phyloP scores from a whole-genome alignment of 1,140 invertebrate species.

The Lepidurus couesii region DNA sequence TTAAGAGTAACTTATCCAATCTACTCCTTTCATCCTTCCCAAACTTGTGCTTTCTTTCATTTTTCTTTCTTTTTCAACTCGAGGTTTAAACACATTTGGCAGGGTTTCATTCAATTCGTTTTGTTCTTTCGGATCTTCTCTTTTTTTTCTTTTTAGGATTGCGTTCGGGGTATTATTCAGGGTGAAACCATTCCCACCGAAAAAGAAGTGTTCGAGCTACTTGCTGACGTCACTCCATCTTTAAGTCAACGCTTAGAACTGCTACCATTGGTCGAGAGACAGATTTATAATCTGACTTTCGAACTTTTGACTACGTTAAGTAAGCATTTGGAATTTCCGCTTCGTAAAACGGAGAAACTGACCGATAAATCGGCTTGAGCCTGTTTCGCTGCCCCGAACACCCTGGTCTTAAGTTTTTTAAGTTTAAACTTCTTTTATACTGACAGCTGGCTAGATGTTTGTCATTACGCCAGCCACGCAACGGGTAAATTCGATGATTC shows the following conservation, averaged over 20 bases:
- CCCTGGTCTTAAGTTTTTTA: no score
- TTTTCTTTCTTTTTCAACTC: neutral
- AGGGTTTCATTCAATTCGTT: neutral
- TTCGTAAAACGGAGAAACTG: neutral
- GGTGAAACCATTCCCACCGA: neutral
- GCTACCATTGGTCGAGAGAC: neutral
- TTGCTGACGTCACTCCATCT: neutral
- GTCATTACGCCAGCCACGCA: no score
- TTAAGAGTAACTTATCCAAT: slow-evolving; percentile 19
- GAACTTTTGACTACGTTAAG: slow-evolving; percentile 2
- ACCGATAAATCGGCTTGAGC: neutral
- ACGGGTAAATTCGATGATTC: no score
- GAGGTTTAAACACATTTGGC: neutral
- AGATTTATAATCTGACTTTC: neutral
- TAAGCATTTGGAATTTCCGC: slow-evolving; percentile 16
- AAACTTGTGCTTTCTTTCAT: neutral
- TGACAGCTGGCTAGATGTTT: no score
- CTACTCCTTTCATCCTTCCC: slow-evolving; percentile 6
- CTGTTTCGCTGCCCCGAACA: neutral
- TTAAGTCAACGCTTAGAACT: neutral
- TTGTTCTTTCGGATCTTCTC: neutral
- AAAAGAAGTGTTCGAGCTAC: neutral
- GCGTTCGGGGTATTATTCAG: neutral
- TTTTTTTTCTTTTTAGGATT: neutral
- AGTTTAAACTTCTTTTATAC: no score